Evolutionary conservation across 2,888 invertebrate genomes (phyloP).

Genomic region (Sphinx pinastri): DNA sequence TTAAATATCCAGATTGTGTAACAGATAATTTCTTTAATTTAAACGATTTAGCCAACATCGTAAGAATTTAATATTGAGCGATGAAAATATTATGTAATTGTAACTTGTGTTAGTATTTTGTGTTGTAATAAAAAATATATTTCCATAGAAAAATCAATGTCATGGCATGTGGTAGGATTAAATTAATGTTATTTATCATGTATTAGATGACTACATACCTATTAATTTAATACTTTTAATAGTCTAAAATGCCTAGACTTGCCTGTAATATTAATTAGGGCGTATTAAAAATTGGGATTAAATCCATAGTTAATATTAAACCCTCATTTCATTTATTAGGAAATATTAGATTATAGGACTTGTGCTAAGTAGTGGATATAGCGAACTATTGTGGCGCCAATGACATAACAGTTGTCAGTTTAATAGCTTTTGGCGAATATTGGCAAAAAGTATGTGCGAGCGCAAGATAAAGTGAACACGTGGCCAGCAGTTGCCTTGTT

Average conservation of each 20-base stretch:
- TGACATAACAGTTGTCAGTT: too few relatives aligned
- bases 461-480: too few relatives aligned
- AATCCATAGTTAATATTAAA: conserved; percentile 64
- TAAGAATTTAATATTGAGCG: conserved; percentile 47
- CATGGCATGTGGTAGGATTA: conserved; percentile 48
- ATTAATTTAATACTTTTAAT: conserved; percentile 43
- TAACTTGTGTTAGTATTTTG: conserved; percentile 55
- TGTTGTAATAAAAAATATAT: conserved; percentile 41
- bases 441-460: too few relatives aligned
- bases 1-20: conserved; percentile 32
- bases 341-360: conserved; percentile 58
- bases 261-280: conserved; percentile 69
- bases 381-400: background rate
- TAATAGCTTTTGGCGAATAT: too few relatives aligned
- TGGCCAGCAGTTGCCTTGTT: too few relatives aligned
- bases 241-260: conserved; percentile 72
- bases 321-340: conserved; percentile 55
- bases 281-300: conserved; percentile 62
- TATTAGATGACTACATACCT: conserved; percentile 17
- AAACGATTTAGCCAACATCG: conserved; percentile 35
- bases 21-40: conserved; percentile 47
- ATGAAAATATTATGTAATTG: conserved; percentile 45
- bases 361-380: conserved; percentile 16
- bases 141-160: conserved; percentile 64
- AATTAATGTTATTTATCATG: conserved; percentile 12